Evolutionary conservation across 2,797 vertebrate species (phyloP).

Genomic region (Buphagus erythrorhynchus): DNA sequence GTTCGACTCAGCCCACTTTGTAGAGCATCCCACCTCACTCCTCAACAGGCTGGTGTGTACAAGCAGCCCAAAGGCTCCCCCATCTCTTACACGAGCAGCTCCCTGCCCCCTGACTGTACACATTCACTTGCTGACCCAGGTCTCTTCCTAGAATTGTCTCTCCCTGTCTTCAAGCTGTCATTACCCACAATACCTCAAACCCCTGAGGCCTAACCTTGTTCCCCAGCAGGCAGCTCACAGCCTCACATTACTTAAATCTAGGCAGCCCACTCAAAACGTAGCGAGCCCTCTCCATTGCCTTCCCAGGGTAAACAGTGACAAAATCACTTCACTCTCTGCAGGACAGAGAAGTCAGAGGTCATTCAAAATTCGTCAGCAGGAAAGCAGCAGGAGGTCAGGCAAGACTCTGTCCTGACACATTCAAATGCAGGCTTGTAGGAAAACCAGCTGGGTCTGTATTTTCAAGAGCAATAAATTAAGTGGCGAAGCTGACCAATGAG

Average conservation of each 20-base stretch:
- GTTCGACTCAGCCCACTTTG: not conserved
- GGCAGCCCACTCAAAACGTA: not conserved
- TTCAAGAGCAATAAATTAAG: not conserved
- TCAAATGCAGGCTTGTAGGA: not conserved
- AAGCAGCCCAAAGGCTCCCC: not conserved
- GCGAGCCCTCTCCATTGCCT: rapidly evolving
- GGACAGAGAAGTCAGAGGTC: not conserved
- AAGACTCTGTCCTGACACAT: not conserved
- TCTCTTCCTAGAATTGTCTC: not conserved
- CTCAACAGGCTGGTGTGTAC: not conserved
- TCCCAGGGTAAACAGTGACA: not conserved
- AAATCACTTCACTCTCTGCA: not conserved
- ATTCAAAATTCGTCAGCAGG: not conserved
- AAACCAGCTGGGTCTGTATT: not conserved
- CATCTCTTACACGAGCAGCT: not conserved
- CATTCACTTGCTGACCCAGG: not conserved
- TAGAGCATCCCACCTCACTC: not conserved
- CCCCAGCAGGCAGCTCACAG: not conserved
- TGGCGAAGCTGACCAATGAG: not conserved
- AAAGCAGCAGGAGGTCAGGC: not conserved
- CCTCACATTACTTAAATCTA: not conserved
- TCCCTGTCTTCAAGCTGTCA: not conserved
- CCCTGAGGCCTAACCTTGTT: rapidly evolving
- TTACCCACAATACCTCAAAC: not conserved
- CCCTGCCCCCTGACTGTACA: not conserved